Evolutionary conservation across 1,140 invertebrate species (phyloP).

Genomic region (Delia radicum): DNA sequence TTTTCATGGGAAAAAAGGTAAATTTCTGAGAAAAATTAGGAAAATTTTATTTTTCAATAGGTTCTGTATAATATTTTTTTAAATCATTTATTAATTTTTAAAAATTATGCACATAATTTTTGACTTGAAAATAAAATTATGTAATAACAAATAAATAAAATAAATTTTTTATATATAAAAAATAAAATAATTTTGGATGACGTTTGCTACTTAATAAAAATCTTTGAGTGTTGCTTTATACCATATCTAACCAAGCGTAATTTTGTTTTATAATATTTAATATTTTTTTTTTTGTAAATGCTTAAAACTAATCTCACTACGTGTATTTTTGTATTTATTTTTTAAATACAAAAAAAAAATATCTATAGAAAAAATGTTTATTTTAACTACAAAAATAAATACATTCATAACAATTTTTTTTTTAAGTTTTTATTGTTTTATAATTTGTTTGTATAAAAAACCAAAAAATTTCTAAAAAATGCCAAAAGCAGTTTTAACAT

Average conservation of each 20-base stretch:
- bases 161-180: background rate
- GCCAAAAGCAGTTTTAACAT: slow-evolving; percentile 8
- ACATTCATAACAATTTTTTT: slow-evolving; percentile 18
- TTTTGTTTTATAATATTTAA: background rate
- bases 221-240: no score
- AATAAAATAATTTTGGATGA: no score
- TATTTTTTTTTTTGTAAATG: slow-evolving; percentile 8
- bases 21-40: no score
- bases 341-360: slow-evolving; percentile 14
- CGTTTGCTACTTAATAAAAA: no score
- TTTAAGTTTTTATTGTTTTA: background rate
- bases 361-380: slow-evolving; percentile 12
- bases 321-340: background rate
- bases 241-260: no score
- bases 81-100: no score
- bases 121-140: no score
- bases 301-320: slow-evolving; percentile 22
- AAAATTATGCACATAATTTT: no score
- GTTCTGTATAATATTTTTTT: no score
- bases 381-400: slow-evolving; percentile 23
- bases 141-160: no score
- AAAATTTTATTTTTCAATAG: no score
- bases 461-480: slow-evolving; percentile 1
- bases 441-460: slow-evolving; percentile 10
- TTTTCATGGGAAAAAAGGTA: no score